These are phyloP conservation scores for Tetragnatha versicolor DNA, from an alignment of 1,140 invertebrate genomes.

Conservation along the genomic window DNA sequence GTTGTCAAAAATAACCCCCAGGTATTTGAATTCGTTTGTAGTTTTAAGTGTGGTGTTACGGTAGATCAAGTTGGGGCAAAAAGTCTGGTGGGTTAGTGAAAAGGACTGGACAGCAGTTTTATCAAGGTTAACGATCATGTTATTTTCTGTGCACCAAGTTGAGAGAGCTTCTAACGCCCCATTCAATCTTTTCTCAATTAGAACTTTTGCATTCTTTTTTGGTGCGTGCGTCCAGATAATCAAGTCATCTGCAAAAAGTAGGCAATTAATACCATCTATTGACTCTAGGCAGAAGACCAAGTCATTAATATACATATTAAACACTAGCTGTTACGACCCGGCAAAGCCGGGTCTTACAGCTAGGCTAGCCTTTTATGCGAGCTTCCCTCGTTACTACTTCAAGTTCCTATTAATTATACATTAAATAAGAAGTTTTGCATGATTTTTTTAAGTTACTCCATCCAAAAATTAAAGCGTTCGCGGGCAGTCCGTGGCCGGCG, in stretches of 20 bases:
- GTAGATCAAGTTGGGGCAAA: background rate
- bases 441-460: too few relatives aligned
- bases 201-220: background rate
- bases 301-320: constrained; percentile 13
- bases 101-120: background rate
- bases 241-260: constrained; percentile 13
- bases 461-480: too few relatives aligned
- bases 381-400: too few relatives aligned
- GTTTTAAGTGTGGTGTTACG: background rate
- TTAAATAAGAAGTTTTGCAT: too few relatives aligned
- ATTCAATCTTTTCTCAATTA: background rate
- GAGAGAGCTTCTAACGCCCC: background rate
- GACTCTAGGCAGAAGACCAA: too few relatives aligned
- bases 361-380: too few relatives aligned
- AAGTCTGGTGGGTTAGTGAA: constrained; percentile 5
- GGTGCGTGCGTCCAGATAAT: constrained; percentile 1
- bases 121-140: constrained; percentile 3
- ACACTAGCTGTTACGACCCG: too few relatives aligned
- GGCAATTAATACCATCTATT: background rate
- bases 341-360: too few relatives aligned
- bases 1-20: constrained; percentile 18
- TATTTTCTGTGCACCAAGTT: constrained; percentile 21
- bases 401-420: too few relatives aligned
- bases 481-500: too few relatives aligned
- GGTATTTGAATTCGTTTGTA: constrained; percentile 9